Evolutionary conservation across 2,888 invertebrate genomes (phyloP).

Genomic region (Ashinkailepas kermadecensis): DNA sequence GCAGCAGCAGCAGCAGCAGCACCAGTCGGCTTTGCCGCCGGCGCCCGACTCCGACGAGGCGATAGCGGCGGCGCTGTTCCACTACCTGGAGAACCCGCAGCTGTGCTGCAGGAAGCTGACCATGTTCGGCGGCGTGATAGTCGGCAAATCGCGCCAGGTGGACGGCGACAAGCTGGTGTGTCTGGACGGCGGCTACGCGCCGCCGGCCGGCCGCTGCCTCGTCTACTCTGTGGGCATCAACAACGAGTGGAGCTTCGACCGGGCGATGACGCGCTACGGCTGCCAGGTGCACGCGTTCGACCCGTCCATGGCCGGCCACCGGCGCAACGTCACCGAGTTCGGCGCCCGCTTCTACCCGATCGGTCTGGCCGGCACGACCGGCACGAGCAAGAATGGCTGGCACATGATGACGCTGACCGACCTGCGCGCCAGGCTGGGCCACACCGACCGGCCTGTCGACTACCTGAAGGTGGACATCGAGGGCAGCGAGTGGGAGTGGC

Average conservation of each 20-base stretch:
- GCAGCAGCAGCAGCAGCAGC: neutral
- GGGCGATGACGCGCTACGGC: neutral
- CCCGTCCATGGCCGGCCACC: neutral
- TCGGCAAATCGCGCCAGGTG: neutral
- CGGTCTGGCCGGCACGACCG: neutral
- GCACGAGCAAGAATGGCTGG: neutral
- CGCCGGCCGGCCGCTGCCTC: neutral
- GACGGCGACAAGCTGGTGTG: constrained; percentile 5
- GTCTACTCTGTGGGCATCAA: neutral
- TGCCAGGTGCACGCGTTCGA: constrained; percentile 1
- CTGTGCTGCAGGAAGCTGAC: neutral
- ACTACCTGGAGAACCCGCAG: neutral
- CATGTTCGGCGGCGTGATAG: neutral
- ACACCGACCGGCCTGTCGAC: neutral
- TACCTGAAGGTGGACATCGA: constrained; percentile 2
- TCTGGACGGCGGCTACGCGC: neutral
- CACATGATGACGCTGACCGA: constrained; percentile 2
- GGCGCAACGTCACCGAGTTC: neutral
- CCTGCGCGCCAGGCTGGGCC: neutral
- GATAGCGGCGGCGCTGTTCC: neutral
- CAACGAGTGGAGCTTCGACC: constrained; percentile 15
- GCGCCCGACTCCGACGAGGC: neutral
- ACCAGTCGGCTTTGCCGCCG: neutral
- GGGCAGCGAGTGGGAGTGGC: neutral
- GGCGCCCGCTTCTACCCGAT: neutral